Percentiles rank a stretch among this genome's conserved stretches.
phyloP scores from a whole-genome alignment of 2,888 invertebrate species.

The Listrodromus nycthemerus region DNA sequence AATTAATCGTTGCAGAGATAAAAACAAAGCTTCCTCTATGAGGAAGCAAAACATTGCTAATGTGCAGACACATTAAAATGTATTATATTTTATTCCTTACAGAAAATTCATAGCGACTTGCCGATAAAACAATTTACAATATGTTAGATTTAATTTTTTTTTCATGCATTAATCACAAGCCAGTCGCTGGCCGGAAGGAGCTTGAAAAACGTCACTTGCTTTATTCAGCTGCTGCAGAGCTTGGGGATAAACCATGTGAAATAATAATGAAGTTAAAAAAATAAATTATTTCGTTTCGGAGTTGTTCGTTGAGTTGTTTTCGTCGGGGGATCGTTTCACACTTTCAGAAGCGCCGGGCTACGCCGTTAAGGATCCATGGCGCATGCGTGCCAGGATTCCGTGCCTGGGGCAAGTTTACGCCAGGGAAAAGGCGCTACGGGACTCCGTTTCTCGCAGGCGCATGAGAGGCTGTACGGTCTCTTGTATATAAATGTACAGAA shows the following conservation, averaged over 20 bases:
- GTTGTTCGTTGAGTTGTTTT: constrained; percentile 1
- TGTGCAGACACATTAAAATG: too few species aligned
- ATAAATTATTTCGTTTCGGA: neutral
- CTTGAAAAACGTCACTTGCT: neutral
- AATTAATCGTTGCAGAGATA: too few species aligned
- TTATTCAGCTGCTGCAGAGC: neutral
- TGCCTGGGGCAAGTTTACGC: constrained; percentile 42
- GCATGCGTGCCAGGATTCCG: constrained; percentile 53
- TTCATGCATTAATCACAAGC: too few species aligned
- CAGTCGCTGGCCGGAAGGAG: too few species aligned
- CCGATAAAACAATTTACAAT: too few species aligned
- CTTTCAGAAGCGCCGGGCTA: constrained; percentile 25
- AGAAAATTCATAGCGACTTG: too few species aligned
- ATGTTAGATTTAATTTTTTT: too few species aligned
- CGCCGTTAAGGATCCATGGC: constrained; percentile 49
- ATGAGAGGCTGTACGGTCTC: constrained; percentile 4
- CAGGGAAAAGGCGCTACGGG: constrained; percentile 36
- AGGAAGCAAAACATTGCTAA: too few species aligned
- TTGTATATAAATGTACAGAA: constrained; percentile 22
- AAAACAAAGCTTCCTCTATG: too few species aligned
- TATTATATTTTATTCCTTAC: too few species aligned
- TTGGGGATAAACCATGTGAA: too few species aligned
- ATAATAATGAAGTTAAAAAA: neutral
- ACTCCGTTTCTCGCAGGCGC: neutral
- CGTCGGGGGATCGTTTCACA: constrained; percentile 42